A percentile compares a stretch with the other conserved stretches of the same genome.
phyloP scores from a whole-genome alignment of 1,140 invertebrate species.

The Protaetia brevitarsis region DNA sequence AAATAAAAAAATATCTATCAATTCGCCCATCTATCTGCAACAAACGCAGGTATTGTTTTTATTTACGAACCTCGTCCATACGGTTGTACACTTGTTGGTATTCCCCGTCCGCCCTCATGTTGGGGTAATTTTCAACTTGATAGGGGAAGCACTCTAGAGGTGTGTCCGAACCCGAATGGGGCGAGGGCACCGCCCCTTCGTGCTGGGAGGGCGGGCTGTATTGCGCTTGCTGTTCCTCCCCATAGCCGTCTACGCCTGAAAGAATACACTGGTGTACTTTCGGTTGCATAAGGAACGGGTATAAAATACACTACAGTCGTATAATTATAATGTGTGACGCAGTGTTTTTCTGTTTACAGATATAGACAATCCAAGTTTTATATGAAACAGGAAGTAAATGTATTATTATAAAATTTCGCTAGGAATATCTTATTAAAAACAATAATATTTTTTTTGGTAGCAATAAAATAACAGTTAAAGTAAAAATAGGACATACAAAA shows the following conservation, averaged over 20 bases:
- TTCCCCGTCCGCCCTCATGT: conserved; percentile 38
- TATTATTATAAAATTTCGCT: too few relatives aligned
- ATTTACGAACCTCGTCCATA: conserved; percentile 42
- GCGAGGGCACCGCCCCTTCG: conserved; percentile 44
- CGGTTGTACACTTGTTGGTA: conserved; percentile 30
- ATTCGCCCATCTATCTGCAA: background rate
- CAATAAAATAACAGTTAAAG: too few relatives aligned
- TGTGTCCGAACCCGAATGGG: conserved; percentile 43
- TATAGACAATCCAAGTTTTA: too few relatives aligned
- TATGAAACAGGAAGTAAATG: too few relatives aligned
- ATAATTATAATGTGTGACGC: background rate
- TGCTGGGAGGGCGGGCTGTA: conserved; percentile 47
- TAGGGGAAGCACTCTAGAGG: conserved; percentile 43
- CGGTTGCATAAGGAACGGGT: background rate
- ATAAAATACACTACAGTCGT: background rate
- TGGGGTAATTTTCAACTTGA: conserved; percentile 30
- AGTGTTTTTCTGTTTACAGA: too few relatives aligned
- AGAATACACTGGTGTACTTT: background rate
- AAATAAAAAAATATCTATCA: background rate
- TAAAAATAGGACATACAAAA: too few relatives aligned
- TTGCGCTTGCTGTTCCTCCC: conserved; percentile 35
- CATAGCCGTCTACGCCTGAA: conserved; percentile 37
- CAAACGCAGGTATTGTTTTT: background rate
- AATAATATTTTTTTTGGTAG: too few relatives aligned
- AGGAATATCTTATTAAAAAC: too few relatives aligned